Conservation (phyloP, 2,888 invertebrate genomes). For the Sturmia bella region DNA sequence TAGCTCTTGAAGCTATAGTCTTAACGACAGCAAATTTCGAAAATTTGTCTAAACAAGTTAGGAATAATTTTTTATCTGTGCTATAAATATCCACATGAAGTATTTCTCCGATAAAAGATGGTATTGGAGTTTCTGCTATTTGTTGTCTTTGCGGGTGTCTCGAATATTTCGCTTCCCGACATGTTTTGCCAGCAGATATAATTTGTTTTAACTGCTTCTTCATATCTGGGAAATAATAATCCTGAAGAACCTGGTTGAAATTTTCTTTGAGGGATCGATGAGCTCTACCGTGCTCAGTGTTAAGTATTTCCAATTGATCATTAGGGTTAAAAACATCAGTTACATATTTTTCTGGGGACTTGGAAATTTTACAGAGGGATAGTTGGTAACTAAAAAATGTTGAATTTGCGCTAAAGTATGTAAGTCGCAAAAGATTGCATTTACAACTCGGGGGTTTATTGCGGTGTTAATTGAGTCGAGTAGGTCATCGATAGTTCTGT, state of each 20-base stretch:
- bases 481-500: conserved; percentile 14
- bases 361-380: conserved; percentile 25
- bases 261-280: neutral
- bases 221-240: conserved; percentile 48
- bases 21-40: conserved; percentile 51
- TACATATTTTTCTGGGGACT: conserved; percentile 26
- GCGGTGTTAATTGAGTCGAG: conserved; percentile 4
- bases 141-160: no score
- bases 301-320: conserved; percentile 59
- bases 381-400: conserved; percentile 23
- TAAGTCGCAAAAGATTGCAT: conserved; percentile 14
- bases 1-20: conserved; percentile 67
- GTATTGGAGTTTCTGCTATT: no score
- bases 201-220: neutral
- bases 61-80: conserved; percentile 63
- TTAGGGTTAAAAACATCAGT: conserved; percentile 59
- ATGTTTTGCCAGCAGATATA: neutral
- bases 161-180: no score
- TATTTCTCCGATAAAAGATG: conserved; percentile 24
- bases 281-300: conserved; percentile 46
- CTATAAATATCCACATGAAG: conserved; percentile 59
- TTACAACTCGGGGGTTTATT: conserved; percentile 23
- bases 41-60: conserved; percentile 70
- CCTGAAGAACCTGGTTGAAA: neutral
- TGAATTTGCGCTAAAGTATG: conserved; percentile 35